Percentiles rank a stretch among this genome's conserved stretches.
These are phyloP conservation scores for Pachycephus smyrnensis DNA, from an alignment of 2,888 invertebrate species.

Conservation along the genomic window DNA sequence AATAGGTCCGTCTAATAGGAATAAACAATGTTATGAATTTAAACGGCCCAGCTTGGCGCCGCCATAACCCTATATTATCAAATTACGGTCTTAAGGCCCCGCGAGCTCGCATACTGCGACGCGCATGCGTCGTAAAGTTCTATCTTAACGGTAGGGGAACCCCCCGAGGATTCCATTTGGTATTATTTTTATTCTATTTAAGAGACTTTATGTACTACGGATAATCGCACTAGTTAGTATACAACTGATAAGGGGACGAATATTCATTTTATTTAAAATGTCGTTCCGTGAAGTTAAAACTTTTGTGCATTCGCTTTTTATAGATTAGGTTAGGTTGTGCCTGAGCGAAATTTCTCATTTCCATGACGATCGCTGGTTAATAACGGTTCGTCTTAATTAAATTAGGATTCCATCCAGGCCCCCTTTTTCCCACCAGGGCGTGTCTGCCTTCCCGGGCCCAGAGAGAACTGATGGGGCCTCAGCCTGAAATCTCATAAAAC, in stretches of 20 bases:
- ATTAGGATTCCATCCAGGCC: slow-evolving; percentile 56
- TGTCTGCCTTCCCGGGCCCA: background rate
- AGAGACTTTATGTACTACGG: background rate
- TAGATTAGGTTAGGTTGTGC: no score
- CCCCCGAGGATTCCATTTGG: background rate
- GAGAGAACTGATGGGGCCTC: background rate
- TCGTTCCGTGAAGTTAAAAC: no score
- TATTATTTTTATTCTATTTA: background rate
- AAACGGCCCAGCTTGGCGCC: slow-evolving; percentile 57
- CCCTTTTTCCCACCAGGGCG: background rate
- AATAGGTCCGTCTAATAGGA: slow-evolving; percentile 49
- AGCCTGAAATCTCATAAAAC: no score
- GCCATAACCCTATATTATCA: slow-evolving; percentile 60
- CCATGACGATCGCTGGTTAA: slow-evolving; percentile 31
- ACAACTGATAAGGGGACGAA: no score
- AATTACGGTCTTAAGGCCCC: slow-evolving; percentile 48
- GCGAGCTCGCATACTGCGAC: slow-evolving; percentile 45
- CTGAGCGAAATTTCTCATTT: no score
- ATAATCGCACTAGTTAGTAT: no score
- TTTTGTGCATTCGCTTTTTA: no score
- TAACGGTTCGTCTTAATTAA: slow-evolving; percentile 62
- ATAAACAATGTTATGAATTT: slow-evolving; percentile 58
- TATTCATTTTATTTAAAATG: no score
- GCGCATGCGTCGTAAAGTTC: slow-evolving; percentile 51
- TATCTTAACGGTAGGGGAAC: slow-evolving; percentile 46